Evolutionary conservation across 2,797 vertebrate species (phyloP), one percentile per base, ranked within the genome.

Genomic region (Enteromius radiatus): DNA sequence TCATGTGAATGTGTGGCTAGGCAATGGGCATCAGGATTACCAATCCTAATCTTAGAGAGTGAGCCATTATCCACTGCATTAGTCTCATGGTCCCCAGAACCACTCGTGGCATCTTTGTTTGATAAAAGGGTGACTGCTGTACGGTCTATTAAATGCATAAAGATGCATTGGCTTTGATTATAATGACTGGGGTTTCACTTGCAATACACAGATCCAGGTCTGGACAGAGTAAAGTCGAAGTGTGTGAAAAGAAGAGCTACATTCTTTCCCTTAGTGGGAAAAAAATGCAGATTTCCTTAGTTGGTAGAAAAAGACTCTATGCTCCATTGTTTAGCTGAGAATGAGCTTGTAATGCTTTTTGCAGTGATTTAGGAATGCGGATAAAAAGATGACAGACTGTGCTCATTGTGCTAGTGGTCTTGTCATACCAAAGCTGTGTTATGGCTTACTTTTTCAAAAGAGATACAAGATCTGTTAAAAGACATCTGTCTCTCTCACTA

Each of bases 51-150:
- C 91, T 91, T 88, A 90, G 91, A 89, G 80, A 73, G 86, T 90
- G 89, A 89, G 77, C 88, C 90, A 92, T 93, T 93, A 92, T 89
- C 85, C 84, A 87, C 68, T 89, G 90, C 89, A 91, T 94, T 92
- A 93, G 90, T 77, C 80, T 85, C 68, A 52, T 12, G 2, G 38
- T 38, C 45, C 23, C 47, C 38, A 59, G 38, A 63, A 68, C 12
- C 63, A 69, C 73, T 63, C 71, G 45, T 68, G 52, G 43, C 64
- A 81, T 79, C 17, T 73, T 84, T 68, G 36, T 68, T 76, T 68
- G 23, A 26, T 45, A n/a, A 63, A 67, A 7, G 26, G 19, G 26
- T 19, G 19, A 67, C 17, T 63, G 47, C 23, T 82, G 63, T 31
- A 26, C 6, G 0, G 45, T 74, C 80, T 17, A 31, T 75, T 54